These are phyloP conservation scores for Nyctereutes procyonoides DNA, from an alignment of 2,113 vertebrate genomes.

Conservation along the genomic window DNA sequence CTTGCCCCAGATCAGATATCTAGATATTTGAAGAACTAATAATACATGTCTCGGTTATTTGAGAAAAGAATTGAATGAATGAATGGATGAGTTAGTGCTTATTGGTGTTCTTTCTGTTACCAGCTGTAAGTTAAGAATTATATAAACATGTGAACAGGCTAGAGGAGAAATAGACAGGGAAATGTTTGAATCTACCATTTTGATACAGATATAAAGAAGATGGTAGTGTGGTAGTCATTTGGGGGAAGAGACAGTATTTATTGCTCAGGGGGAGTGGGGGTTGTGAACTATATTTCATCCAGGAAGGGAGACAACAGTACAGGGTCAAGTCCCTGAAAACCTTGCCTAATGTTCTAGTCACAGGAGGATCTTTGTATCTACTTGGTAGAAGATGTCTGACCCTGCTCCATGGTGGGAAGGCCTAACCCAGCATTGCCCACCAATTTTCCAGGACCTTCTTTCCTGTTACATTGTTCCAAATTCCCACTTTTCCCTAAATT, in stretches of 20 bases:
- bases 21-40: background rate
- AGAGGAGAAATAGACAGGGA: background rate
- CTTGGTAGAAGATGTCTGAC: background rate
- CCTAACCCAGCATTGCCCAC: background rate
- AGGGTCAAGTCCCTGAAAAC: background rate
- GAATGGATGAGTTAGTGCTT: background rate
- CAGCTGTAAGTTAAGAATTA: background rate
- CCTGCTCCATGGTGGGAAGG: background rate
- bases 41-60: background rate
- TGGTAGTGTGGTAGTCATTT: background rate
- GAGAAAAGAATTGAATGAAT: constrained; percentile 33
- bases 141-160: background rate
- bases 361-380: background rate
- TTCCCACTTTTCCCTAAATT: background rate
- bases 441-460: background rate
- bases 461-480: background rate
- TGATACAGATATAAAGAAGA: background rate
- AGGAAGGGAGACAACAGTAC: background rate
- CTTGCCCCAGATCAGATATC: background rate
- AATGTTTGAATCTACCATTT: background rate
- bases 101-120: background rate
- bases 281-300: background rate
- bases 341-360: background rate
- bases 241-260: background rate
- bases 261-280: background rate